Base-by-base conservation (phyloP, 2,888 invertebrate species). In the Unio pictorum region DNA sequence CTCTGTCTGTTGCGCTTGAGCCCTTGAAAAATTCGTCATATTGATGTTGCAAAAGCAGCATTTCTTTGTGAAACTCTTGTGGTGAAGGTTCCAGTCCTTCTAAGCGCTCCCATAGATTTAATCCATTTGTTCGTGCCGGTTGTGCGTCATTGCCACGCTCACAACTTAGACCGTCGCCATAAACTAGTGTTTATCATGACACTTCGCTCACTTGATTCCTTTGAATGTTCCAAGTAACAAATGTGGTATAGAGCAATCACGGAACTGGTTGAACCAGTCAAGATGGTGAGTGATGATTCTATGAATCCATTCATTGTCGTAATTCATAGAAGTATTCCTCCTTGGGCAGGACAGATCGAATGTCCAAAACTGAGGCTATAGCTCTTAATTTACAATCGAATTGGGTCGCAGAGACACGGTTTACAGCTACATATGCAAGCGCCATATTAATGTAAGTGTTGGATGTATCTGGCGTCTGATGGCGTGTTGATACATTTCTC, bases 61-160 rank as follows among this genome's bases (percentile, higher is more conserved):
- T 75, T 66, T 72, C 73, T 61, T 76, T 75, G 64, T 75, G 74
- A 60, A 78, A 78, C 59, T 76, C 74, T 61, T 78, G 75, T 17
- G 63, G 69, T 4, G 67, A 68, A 28, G 78, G 72, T 55, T 77
- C 67, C 17, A 75, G 57, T 6, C 74, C 73, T 57, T 76, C 74
- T 6, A 74, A 55, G 55, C 74, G 30, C 55, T 72, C 75, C 54
- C 60, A 66, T 17, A 61, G 64, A 20, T 64, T 66, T 7, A 78
- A 59, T 5, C 74, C 71, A 58, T 72, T 74, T 18, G 59, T 20
- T 34, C 69, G 18, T 15, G 76, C 70, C n/a, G 59, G 65, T 6
- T 73, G 71, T 3, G 79, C 75, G 69, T 73, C 70, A 64, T 72
- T 23, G 23, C 23, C 23, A 23, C 23, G 23, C 23, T 23, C 23